Base-by-base conservation (phyloP, 2,113 vertebrate species). In the Mesocricetus auratus region DNA sequence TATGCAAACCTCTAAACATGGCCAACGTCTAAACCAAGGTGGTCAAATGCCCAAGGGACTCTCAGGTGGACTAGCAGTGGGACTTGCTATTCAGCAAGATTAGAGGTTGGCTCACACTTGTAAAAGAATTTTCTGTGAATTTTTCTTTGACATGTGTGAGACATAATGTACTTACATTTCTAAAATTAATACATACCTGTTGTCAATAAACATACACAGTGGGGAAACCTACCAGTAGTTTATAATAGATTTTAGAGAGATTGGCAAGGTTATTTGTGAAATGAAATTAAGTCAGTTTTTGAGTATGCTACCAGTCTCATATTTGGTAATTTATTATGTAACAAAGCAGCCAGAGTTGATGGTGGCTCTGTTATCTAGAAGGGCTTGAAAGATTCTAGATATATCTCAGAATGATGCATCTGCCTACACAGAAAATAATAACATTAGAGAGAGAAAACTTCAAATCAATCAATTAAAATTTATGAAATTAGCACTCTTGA, bases 121-220 rank as follows among this genome's bases (percentile, higher is more conserved):
- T 99, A 99, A 97, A 99, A 99, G 94, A 99, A 99, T 98, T 99
- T 99, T 98, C 99, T 97, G 97, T 99, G 99, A 73, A 99, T 71
- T 97, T 99, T 99, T 96, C 99, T 99, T 42, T 99, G 99, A 98
- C 42, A 99, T 99, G 91, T 99, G 97, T 99, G 99, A 98, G 99
- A 97, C 83, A 99, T 98, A 98, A 99, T 99, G 96, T 99, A 99
- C 82, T 98, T 99, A 5, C 96, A 98, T 98, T 99, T 99, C 99
- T 98, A 86, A 98, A 98, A 97, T 87, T 33, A 96, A 82, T 45
- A 99, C 97, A 97, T 99, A 99, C 96, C 97, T 98, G 97, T 99
- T 99, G 89, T 99, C 99, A 69, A 99, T 98, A 93, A 99, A 99
- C 99, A 99, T 98, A 99, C 29, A 16, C 99, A 97, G 4, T 99